These are phyloP conservation scores for Pachycephus smyrnensis DNA, from an alignment of 2,888 invertebrate species.

Conservation along the genomic window DNA sequence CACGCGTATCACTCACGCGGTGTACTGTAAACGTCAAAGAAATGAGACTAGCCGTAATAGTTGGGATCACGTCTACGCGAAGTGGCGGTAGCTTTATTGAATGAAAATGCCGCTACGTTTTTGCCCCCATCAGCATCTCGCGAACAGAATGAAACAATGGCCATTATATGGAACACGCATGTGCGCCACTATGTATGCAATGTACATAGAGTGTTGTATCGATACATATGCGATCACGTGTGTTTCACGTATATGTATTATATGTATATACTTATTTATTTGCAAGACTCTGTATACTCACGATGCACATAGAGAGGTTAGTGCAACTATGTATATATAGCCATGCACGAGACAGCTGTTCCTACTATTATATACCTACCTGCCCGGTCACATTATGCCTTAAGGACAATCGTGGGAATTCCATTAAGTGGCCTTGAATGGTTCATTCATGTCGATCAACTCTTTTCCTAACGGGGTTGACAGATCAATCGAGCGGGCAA, in stretches of 20 bases:
- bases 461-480: slow-evolving; percentile 62
- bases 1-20: too few species aligned
- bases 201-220: slow-evolving; percentile 18
- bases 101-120: slow-evolving; percentile 60
- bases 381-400: slow-evolving; percentile 59
- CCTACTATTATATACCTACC: slow-evolving; percentile 43
- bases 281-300: background rate
- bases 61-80: background rate
- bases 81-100: slow-evolving; percentile 46
- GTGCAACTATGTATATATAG: slow-evolving; percentile 19
- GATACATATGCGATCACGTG: background rate
- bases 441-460: slow-evolving; percentile 67
- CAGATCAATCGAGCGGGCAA: slow-evolving; percentile 60
- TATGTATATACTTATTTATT: too few species aligned
- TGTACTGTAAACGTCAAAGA: too few species aligned
- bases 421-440: slow-evolving; percentile 65
- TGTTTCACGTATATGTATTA: background rate
- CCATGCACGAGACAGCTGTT: slow-evolving; percentile 39
- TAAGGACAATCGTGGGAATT: slow-evolving; percentile 67
- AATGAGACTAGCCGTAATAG: background rate
- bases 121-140: slow-evolving; percentile 52
- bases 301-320: slow-evolving; percentile 18
- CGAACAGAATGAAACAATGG: slow-evolving; percentile 56
- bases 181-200: slow-evolving; percentile 21
- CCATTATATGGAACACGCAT: slow-evolving; percentile 56